A percentile compares a stretch with the other conserved stretches of the same genome.
Evolutionary conservation across 2,113 vertebrate species (phyloP).

Genomic region (Hyaena hyaena): DNA sequence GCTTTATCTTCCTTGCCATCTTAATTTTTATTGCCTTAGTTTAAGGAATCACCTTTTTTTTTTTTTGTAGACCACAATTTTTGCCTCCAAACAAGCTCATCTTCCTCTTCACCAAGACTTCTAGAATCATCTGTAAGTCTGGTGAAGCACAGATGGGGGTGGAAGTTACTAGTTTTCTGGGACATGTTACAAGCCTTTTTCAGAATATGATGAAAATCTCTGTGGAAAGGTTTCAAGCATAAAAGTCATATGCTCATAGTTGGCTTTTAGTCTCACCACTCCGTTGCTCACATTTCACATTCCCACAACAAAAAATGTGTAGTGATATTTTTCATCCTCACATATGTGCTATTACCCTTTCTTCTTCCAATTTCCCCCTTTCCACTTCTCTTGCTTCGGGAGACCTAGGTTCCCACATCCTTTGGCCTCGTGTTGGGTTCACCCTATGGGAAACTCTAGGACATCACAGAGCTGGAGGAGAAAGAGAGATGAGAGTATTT

Average conservation of each 20-base stretch:
- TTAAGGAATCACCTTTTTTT: neutral
- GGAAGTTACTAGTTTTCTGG: neutral
- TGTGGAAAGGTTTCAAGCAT: neutral
- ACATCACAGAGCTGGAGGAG: neutral
- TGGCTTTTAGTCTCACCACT: neutral
- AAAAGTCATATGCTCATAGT: neutral
- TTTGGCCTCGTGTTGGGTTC: neutral
- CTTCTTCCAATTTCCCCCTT: neutral
- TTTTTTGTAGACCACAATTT: neutral
- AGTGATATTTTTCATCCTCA: neutral
- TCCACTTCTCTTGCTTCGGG: neutral
- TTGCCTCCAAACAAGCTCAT: neutral
- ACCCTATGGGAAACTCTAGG: neutral
- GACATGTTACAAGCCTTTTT: neutral
- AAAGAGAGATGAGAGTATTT: neutral
- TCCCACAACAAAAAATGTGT: neutral
- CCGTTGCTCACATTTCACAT: neutral
- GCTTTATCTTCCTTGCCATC: neutral
- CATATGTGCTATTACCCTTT: neutral
- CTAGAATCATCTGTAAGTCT: neutral
- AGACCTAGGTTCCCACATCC: neutral
- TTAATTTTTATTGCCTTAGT: neutral
- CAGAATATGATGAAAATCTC: neutral
- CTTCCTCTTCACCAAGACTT: neutral
- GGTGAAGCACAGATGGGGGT: neutral